These are phyloP conservation scores for Meliscaeva auricollis DNA, from an alignment of 2,888 invertebrate genomes.

Conservation along the genomic window DNA sequence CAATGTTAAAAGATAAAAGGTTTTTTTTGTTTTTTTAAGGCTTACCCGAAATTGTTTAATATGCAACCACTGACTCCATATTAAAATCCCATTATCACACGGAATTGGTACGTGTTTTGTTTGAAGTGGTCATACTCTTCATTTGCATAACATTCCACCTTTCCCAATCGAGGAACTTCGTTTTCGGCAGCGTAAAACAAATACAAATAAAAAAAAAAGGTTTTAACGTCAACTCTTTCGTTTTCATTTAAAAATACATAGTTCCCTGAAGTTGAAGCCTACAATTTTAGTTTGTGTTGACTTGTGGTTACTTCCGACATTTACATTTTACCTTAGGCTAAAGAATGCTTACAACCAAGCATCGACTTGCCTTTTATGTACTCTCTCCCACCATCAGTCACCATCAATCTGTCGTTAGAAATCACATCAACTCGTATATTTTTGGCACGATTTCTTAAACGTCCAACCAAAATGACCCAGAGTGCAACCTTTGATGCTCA, in stretches of 20 bases:
- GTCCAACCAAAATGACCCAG: conserved; percentile 26
- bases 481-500: conserved; percentile 69
- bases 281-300: conserved; percentile 33
- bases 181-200: conserved; percentile 42
- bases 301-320: conserved; percentile 53
- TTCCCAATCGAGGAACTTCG: background rate
- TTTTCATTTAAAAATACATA: background rate
- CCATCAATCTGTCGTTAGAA: conserved; percentile 52
- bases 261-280: background rate
- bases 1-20: background rate
- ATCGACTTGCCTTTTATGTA: background rate
- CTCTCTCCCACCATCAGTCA: conserved; percentile 49
- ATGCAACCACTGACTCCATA: conserved; percentile 51
- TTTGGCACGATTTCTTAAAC: conserved; percentile 56
- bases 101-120: conserved; percentile 55
- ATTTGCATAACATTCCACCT: conserved; percentile 20
- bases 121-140: conserved; percentile 32
- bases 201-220: conserved; percentile 34
- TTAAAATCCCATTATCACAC: conserved; percentile 68
- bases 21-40: background rate
- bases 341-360: background rate
- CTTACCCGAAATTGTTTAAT: conserved; percentile 24
- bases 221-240: conserved; percentile 51
- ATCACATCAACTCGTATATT: conserved; percentile 40
- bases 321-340: conserved; percentile 17